Base-by-base conservation (phyloP, 2,888 invertebrate species). In the Xanthia togata region DNA sequence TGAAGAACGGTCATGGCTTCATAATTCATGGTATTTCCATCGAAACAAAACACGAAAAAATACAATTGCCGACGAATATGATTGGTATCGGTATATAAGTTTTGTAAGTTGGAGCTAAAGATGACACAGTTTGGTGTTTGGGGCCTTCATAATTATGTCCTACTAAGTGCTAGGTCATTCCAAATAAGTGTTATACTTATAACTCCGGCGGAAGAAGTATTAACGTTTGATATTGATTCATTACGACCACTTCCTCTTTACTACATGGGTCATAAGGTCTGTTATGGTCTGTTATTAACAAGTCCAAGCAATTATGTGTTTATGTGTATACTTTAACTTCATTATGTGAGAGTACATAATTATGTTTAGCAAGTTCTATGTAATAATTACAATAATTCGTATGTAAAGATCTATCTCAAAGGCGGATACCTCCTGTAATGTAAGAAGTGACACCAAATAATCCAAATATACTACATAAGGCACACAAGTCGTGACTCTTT, bases 181-280 rank as follows among this genome's bases (percentile, higher is more conserved):
- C 31, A 38, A 50, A 47, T 14, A 57, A 38, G 23, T 38, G 2
- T 47, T 47, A 35, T 31, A 31, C 31, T 31, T 31, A 31, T 35
- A 50, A 57, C n/a, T 55, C 12, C 53, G 59, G 23, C 75, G 82
- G 83, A 83, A 83, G 75, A 59, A 70, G 8, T 63, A 41, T 14
- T 35, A 12, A 23, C 59, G 62, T 53, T 57, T n/a, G 68, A 69
- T 83, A 79, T 70, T 67, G 72, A 82, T 83, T 75, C 50, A 82
- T 75, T 67, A 79, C n/a, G 57, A 60, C 14, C 62, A 83, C 65
- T 84, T 84, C 83, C 81, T 77, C 9, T 38, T 57, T 67, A 68
- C 38, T 20, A 38, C 67, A 67, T 55, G n/a, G 72, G 70, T 75
- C 59, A 68, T 67, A 53, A 76, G 70, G 74, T 62, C 62, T 69